Percentiles rank a stretch among this genome's conserved stretches.
Evolutionary conservation across 2,888 invertebrate genomes (phyloP).

Genomic region (Caenorhabditis sp.): DNA sequence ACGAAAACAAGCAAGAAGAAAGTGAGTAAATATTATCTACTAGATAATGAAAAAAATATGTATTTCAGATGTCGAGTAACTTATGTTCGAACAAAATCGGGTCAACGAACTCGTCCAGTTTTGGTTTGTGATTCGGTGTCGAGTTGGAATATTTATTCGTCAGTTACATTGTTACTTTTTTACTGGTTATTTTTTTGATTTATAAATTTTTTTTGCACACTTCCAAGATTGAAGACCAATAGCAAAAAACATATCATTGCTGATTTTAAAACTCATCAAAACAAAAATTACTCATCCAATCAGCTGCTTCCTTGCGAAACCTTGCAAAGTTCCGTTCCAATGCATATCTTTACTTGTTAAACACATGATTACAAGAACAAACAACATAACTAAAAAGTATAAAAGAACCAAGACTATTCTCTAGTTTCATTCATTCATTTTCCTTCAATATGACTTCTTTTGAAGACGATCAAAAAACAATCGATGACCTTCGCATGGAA

Average conservation of each 20-base stretch:
- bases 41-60: background rate
- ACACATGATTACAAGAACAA: too few species aligned
- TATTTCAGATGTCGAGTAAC: conserved; percentile 42
- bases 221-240: too few species aligned
- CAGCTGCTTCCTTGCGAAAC: too few species aligned
- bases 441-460: background rate
- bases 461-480: background rate
- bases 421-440: background rate
- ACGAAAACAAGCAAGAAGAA: conserved; percentile 25
- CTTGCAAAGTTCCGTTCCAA: too few species aligned
- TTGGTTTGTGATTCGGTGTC: conserved; percentile 21
- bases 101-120: conserved; percentile 36
- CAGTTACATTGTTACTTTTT: background rate
- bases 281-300: too few species aligned
- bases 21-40: conserved; percentile 7
- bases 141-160: background rate
- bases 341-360: too few species aligned
- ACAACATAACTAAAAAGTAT: too few species aligned
- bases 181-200: background rate
- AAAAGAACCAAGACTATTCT: too few species aligned
- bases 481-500: too few species aligned
- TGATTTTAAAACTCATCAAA: too few species aligned
- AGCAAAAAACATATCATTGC: too few species aligned
- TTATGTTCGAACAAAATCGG: conserved; percentile 38
- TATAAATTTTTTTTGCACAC: too few species aligned